Percentiles rank a stretch among this genome's conserved stretches.
These are phyloP conservation scores for Eupristina koningsbergeri DNA, from an alignment of 1,140 invertebrate genomes.

Conservation along the genomic window DNA sequence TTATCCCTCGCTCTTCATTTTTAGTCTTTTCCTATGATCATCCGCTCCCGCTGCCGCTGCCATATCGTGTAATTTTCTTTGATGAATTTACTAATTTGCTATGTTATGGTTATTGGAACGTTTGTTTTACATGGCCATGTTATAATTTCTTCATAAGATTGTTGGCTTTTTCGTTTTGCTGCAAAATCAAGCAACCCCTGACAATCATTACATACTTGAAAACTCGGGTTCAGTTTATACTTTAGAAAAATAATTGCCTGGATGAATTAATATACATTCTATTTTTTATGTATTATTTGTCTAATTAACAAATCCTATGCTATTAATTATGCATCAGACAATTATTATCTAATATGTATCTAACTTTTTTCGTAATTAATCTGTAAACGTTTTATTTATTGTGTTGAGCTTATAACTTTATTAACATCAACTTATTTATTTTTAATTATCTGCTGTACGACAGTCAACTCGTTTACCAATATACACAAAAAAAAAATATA, in stretches of 20 bases:
- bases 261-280: not conserved
- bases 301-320: not conserved
- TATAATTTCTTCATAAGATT: conserved; percentile 1
- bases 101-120: not conserved
- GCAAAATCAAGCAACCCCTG: not conserved
- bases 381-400: not conserved
- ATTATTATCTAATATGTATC: not conserved
- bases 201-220: not conserved
- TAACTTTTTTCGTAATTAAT: not conserved
- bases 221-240: not conserved
- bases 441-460: not conserved
- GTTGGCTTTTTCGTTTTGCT: not conserved
- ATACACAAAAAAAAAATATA: not conserved
- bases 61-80: conserved; percentile 20
- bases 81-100: conserved; percentile 43
- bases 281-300: not conserved
- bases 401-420: not conserved
- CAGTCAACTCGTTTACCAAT: not conserved
- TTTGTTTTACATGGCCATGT: not conserved
- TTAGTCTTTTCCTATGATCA: not conserved
- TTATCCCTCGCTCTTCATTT: not conserved
- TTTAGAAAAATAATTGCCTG: not conserved
- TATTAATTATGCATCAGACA: not conserved
- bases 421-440: not conserved
- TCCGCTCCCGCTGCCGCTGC: not conserved